A percentile compares a stretch with the other conserved stretches of the same genome.
Evolutionary conservation across 2,113 vertebrate species (phyloP).

Genomic region (Zosterops lateralis): DNA sequence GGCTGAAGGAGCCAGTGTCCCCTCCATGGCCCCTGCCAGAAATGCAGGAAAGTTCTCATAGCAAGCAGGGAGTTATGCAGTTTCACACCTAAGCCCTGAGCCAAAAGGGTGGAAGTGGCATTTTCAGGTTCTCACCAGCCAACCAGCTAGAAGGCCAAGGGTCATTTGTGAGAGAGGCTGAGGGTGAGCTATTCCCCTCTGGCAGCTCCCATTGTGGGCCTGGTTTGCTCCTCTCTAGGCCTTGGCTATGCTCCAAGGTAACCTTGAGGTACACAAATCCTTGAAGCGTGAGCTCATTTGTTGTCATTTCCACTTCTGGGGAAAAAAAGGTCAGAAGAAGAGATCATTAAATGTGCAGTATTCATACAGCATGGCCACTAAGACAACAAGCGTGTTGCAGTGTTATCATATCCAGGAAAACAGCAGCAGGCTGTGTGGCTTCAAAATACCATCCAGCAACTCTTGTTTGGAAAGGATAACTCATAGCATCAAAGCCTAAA

Average conservation of each 20-base stretch:
- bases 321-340: not conserved
- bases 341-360: not conserved
- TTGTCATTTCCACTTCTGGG: constrained; percentile 44
- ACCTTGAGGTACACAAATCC: not conserved
- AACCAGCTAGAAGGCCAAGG: not conserved
- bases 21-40: fast-evolving
- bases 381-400: not conserved
- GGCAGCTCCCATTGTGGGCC: not conserved
- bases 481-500: constrained; percentile 2
- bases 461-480: constrained; percentile 28
- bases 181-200: not conserved
- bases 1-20: not conserved
- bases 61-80: not conserved
- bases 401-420: constrained; percentile 34
- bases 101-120: not conserved
- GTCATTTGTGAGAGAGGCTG: not conserved
- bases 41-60: not conserved
- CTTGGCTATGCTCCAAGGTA: not conserved
- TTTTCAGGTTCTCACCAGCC: not conserved
- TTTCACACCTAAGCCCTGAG: not conserved
- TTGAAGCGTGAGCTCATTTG: constrained; percentile 26
- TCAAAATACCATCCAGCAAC: constrained; percentile 31
- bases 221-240: fast-evolving
- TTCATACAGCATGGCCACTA: not conserved
- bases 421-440: not conserved